Percentiles rank a stretch among this genome's conserved stretches.
Conservation (phyloP, 2,888 invertebrate genomes). For the Lycaena phlaeas region DNA sequence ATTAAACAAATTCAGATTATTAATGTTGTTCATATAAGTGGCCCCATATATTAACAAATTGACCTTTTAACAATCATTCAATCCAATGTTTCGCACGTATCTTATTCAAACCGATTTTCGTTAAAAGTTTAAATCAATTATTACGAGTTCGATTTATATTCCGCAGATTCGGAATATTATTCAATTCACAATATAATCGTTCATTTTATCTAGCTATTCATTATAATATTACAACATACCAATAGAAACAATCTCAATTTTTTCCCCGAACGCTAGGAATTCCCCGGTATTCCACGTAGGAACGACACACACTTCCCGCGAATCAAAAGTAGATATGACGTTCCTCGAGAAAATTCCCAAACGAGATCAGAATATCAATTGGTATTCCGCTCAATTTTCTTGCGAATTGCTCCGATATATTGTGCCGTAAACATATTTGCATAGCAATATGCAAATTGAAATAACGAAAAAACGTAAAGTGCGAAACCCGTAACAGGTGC, state of each 20-base stretch:
- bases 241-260: slow-evolving; percentile 9
- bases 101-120: too few relatives aligned
- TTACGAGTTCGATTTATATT: too few relatives aligned
- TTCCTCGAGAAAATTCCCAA: slow-evolving; percentile 49
- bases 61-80: too few relatives aligned
- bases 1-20: too few relatives aligned
- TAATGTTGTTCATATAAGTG: too few relatives aligned
- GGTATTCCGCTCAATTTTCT: slow-evolving; percentile 57
- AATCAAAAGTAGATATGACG: slow-evolving; percentile 36
- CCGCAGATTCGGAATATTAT: too few relatives aligned
- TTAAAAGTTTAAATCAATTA: too few relatives aligned
- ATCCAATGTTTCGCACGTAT: too few relatives aligned
- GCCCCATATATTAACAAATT: too few relatives aligned
- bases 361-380: slow-evolving; percentile 65
- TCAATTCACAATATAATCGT: too few relatives aligned
- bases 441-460: slow-evolving; percentile 36
- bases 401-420: slow-evolving; percentile 59
- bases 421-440: slow-evolving; percentile 55
- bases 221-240: too few relatives aligned
- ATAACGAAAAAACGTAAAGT: slow-evolving; percentile 46
- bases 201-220: too few relatives aligned
- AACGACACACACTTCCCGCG: slow-evolving; percentile 30
- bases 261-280: slow-evolving; percentile 16
- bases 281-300: slow-evolving; percentile 26
- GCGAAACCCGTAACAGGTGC: slow-evolving; percentile 52